These are phyloP conservation scores for Varecia variegata DNA, from an alignment of 2,797 vertebrate species.

Conservation along the genomic window DNA sequence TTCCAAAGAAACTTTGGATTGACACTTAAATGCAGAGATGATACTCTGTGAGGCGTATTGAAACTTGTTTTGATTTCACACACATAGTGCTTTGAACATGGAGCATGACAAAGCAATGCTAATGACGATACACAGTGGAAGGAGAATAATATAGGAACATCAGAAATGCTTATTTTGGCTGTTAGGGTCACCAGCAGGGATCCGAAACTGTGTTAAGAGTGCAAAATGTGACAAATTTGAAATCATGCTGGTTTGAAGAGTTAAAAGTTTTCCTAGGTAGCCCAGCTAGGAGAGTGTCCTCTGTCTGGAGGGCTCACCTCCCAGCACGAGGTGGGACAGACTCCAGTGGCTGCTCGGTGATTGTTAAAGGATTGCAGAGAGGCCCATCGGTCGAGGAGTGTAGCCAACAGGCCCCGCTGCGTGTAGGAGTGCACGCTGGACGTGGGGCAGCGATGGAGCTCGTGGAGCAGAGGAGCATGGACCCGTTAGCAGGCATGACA, in stretches of 20 bases:
- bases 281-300: neutral
- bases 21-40: neutral
- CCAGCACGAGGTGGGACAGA: fast-evolving
- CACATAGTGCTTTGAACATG: neutral
- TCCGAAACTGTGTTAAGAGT: neutral
- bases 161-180: neutral
- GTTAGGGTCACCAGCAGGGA: neutral
- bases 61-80: conserved; percentile 9
- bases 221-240: neutral
- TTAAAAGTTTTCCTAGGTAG: neutral
- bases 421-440: neutral
- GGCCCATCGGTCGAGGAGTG: fast-evolving
- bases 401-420: fast-evolving
- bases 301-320: neutral
- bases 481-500: neutral
- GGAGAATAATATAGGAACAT: neutral
- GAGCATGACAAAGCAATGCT: neutral
- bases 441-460: neutral
- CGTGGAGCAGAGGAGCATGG: neutral
- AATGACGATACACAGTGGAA: neutral
- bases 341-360: neutral
- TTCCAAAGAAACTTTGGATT: neutral
- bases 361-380: neutral
- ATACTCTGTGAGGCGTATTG: neutral
- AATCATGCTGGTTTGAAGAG: neutral